Evolutionary conservation across 2,113 vertebrate genomes (phyloP).

Genomic region (Falco punctatus): DNA sequence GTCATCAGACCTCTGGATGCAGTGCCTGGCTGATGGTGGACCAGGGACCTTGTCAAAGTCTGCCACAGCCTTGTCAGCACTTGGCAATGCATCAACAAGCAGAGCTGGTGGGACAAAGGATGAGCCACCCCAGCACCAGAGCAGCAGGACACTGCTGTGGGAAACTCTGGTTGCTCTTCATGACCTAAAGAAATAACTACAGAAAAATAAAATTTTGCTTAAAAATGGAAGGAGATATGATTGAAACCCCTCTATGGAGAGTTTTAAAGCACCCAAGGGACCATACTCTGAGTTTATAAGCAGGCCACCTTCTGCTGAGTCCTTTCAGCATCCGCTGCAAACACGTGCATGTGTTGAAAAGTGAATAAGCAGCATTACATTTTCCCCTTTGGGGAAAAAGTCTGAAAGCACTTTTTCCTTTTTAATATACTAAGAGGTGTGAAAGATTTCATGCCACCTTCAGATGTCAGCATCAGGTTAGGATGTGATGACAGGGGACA

Average conservation of each 20-base stretch:
- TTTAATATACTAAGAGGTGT: constrained; percentile 25
- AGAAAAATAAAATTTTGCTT: background rate
- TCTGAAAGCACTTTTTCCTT: background rate
- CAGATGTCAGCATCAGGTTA: constrained; percentile 46
- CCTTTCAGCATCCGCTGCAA: background rate
- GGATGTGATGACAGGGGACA: constrained; percentile 65
- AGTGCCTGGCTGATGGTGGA: background rate
- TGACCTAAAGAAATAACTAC: background rate
- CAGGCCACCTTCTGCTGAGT: background rate
- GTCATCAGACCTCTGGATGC: background rate
- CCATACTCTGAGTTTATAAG: background rate
- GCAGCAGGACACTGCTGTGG: background rate
- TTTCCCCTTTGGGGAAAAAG: background rate
- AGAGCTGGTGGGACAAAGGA: background rate
- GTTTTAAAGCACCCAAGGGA: background rate
- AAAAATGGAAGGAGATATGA: background rate
- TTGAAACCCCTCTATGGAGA: background rate
- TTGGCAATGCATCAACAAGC: background rate
- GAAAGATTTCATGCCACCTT: constrained; percentile 47
- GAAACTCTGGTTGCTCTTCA: accelerated
- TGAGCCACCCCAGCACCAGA: accelerated
- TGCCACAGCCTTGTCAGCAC: background rate
- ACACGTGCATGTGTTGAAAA: background rate
- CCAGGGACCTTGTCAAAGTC: background rate
- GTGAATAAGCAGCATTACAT: background rate